Evolutionary conservation across 1,140 invertebrate genomes (phyloP), one percentile per base, ranked within the genome.

Genomic region (Pemphigus obesinymphae): DNA sequence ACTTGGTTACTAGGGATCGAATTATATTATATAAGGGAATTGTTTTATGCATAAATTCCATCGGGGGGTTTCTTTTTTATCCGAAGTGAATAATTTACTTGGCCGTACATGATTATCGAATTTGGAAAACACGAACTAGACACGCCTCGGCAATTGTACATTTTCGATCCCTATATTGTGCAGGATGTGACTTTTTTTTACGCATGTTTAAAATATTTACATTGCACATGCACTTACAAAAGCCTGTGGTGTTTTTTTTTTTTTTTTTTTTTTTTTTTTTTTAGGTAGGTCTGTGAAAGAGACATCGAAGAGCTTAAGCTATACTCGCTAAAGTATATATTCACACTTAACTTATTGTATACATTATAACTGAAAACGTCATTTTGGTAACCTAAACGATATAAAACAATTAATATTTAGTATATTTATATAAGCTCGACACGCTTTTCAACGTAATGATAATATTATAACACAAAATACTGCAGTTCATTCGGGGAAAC

Each of bases 371-470:
- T 58, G 37, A 80, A n/a, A n/a, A 80, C 76, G 76, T 80, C 76
- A 80, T 80, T 80, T 80, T 80, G 76, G 76, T 80, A 80, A 78
- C 75, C 53, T 78, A 61, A 78, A 80, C 23, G 26, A 80, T 63
- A 45, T 45, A 61, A 40, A 80, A 23, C 15, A 63, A 80, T n/a
- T 61, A 20, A 63, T n/a, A n/a, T 40, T 63, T 80, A 63, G 55
- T 63, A n/a, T n/a, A 63, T 29, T 34, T 26, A 23, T n/a, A n/a
- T 45, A 78, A 78, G 75, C 50, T 78, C 48, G 50, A 55, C 75
- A 55, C 53, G 75, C 75, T 78, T 78, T 58, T 78, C 17, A 58
- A 78, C 20, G n/a, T n/a, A n/a, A n/a, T n/a, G n/a, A n/a, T n/a
- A n/a, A n/a, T n/a, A 40, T 55, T 55, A 11, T 55, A 37, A 17